Conservation (phyloP, 2,888 invertebrate genomes). For the Eupithecia subfuscata region DNA sequence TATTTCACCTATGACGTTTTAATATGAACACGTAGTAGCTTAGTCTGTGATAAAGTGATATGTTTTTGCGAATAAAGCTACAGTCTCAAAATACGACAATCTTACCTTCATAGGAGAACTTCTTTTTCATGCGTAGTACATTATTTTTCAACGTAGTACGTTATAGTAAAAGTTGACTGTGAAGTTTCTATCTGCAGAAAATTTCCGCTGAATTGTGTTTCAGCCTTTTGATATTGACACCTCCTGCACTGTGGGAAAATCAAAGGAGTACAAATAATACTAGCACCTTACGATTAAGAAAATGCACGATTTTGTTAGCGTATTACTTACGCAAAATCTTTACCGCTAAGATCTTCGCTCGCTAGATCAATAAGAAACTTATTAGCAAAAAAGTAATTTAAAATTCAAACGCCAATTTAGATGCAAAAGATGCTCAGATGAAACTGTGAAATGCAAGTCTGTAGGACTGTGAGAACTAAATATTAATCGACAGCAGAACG, state of each 20-base stretch:
- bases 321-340: not conserved
- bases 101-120: not conserved
- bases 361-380: not conserved
- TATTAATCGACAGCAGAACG: conserved; percentile 33
- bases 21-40: conserved; percentile 42
- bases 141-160: not conserved
- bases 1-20: conserved; percentile 47
- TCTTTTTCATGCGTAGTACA: not conserved
- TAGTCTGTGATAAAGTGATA: conserved; percentile 34
- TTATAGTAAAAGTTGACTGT: not conserved
- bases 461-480: conserved; percentile 30
- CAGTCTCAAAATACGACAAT: not conserved
- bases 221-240: not conserved
- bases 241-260: not conserved
- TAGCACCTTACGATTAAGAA: not conserved
- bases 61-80: conserved; percentile 17
- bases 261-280: not conserved
- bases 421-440: conserved; percentile 23
- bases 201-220: not conserved
- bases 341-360: not conserved
- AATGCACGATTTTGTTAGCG: not conserved
- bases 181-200: not conserved
- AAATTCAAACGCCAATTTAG: conserved; percentile 14
- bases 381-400: conserved; percentile 7
- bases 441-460: conserved; percentile 26